phyloP scores from a whole-genome alignment of 2,113 vertebrate species.

The Syrrhaptes paradoxus region DNA sequence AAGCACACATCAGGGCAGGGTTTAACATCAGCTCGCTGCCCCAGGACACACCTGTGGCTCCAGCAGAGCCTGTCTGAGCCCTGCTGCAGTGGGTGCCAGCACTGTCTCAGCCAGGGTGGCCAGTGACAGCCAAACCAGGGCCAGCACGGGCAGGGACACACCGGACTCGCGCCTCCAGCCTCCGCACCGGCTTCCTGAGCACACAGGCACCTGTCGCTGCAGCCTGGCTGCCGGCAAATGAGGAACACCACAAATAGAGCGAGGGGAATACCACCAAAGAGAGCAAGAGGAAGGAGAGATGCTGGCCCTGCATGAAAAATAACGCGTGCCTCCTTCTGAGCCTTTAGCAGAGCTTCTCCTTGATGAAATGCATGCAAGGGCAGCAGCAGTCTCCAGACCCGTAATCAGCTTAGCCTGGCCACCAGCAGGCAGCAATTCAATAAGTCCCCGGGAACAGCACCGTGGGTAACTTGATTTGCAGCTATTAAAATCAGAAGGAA shows the following conservation, averaged over 20 bases:
- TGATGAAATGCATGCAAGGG: background rate
- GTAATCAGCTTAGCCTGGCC: slow-evolving; percentile 41
- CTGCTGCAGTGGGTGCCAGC: background rate
- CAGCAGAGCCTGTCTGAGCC: background rate
- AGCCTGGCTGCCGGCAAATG: background rate
- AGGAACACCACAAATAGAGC: no score
- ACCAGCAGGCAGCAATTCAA: slow-evolving; percentile 57
- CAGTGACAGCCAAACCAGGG: background rate
- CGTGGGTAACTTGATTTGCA: slow-evolving; percentile 56
- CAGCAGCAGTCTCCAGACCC: background rate
- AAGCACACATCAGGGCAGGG: background rate
- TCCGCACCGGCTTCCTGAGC: background rate
- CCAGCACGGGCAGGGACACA: background rate
- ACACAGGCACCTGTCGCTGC: background rate
- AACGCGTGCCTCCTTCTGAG: background rate
- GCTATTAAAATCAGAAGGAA: slow-evolving; percentile 44
- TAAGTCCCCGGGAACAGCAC: slow-evolving; percentile 24
- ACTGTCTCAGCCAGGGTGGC: background rate
- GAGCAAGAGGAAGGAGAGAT: background rate
- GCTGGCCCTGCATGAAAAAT: background rate
- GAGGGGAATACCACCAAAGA: background rate
- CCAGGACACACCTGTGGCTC: background rate
- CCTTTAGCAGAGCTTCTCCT: background rate
- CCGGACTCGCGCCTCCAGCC: background rate
- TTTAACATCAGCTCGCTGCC: background rate